Percentiles rank a stretch among this genome's conserved stretches.
These are phyloP conservation scores for Anoncus sp. DNA, from an alignment of 2,888 invertebrate genomes.

Conservation along the genomic window DNA sequence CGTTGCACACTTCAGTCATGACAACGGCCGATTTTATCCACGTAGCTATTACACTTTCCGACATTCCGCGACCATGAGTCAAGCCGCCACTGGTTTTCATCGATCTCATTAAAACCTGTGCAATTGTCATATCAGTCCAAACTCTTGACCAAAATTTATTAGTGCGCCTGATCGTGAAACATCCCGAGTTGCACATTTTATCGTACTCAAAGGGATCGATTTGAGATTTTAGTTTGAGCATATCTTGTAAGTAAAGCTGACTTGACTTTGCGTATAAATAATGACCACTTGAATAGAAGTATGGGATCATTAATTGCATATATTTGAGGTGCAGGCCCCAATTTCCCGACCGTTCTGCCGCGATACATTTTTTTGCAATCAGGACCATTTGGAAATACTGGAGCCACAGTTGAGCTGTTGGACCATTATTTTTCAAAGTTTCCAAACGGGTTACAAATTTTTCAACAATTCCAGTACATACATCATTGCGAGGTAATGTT, in stretches of 20 bases:
- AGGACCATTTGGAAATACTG: conserved; percentile 44
- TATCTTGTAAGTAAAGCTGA: conserved; percentile 69
- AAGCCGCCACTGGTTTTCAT: conserved; percentile 47
- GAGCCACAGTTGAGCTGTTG: conserved; percentile 70
- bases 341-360: conserved; percentile 20
- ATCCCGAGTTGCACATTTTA: no score
- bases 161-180: no score
- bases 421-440: conserved; percentile 9
- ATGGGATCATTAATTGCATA: conserved; percentile 62
- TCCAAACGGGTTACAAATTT: no score
- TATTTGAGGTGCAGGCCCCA: conserved; percentile 27
- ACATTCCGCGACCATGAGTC: conserved; percentile 62
- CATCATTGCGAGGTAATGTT: no score
- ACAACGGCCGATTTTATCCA: no score
- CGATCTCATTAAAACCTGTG: conserved; percentile 56
- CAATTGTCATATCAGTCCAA: background rate
- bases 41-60: background rate
- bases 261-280: conserved; percentile 71
- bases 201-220: conserved; percentile 59
- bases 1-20: no score
- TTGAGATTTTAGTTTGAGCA: conserved; percentile 31
- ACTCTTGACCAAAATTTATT: no score
- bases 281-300: conserved; percentile 73
- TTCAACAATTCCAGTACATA: no score
- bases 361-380: conserved; percentile 9